Evolutionary conservation across 2,113 vertebrate species (phyloP), one percentile per base, ranked within the genome.

Genomic region (Tor tambroides): DNA sequence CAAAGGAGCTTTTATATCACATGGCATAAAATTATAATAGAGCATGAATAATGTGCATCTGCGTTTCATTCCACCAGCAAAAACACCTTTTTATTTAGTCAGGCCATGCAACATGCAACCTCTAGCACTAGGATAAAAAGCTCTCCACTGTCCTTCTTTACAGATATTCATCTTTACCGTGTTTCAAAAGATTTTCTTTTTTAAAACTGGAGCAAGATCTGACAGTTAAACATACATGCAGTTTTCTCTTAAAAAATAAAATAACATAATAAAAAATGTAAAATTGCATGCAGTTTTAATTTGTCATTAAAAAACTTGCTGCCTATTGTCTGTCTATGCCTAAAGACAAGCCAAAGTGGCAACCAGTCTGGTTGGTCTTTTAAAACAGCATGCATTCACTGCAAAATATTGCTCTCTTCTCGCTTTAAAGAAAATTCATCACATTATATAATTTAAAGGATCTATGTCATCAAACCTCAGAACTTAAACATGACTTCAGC

Each of bases 11-110:
- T 71, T 89, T 12, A 79, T 21, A 79, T 61, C 17, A 32, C 59
- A 79, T 51, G 30, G 30, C 30, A 32, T 84, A 83, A 32, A 78
- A 56, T 69, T 84, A 86, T 79, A 51, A 67, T 67, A 67, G 80
- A 46, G 80, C 59, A 41, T 41, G 63, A 17, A 28, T 65, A 69
- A 83, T 69, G 63, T 71, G 28, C 71, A 80, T 80, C 69, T 86
- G 80, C 19, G 14, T 38, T 76, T 71, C 46, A 72, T 87, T 76
- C n/a, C 43, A 76, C 23, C 80, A 83, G 46, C 21, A 51, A 54
- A 84, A n/a, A 59, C 12, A 26, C 28, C 5, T 81, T 46, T 28
- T 74, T 46, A 83, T 81, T 56, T 19, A 65, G 17, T 46, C 86
- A 61, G 38, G 26, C 79, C 67, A 72, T n/a, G 26, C 67, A 80